Evolutionary conservation across 2,888 invertebrate species (phyloP).

Genomic region (Pheosia tremula): DNA sequence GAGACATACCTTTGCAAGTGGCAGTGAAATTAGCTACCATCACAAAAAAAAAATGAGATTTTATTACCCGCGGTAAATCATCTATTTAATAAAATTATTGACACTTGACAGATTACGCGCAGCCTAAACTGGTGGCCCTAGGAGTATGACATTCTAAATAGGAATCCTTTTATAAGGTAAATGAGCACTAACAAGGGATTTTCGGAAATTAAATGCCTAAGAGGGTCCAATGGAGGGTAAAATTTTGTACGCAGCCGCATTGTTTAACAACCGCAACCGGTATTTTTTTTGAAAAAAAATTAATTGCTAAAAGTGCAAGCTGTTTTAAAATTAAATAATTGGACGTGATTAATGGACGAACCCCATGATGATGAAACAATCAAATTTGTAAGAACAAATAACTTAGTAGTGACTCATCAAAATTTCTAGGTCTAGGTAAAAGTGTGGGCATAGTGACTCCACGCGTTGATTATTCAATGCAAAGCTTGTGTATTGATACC

Average conservation of each 20-base stretch:
- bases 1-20: not conserved
- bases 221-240: too few relatives aligned
- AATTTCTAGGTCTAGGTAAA: constrained; percentile 30
- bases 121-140: too few relatives aligned
- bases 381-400: not conserved
- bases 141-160: too few relatives aligned
- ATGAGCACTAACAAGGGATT: too few relatives aligned
- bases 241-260: too few relatives aligned
- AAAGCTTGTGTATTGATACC: constrained; percentile 24
- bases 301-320: not conserved
- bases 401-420: not conserved
- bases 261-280: too few relatives aligned
- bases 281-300: too few relatives aligned
- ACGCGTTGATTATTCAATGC: constrained; percentile 35
- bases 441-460: constrained; percentile 19
- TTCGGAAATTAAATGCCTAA: too few relatives aligned
- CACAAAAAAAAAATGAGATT: not conserved
- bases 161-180: too few relatives aligned
- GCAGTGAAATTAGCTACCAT: not conserved
- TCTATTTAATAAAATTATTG: not conserved
- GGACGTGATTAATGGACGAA: not conserved
- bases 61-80: not conserved
- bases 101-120: too few relatives aligned
- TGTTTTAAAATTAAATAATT: too few relatives aligned
- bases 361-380: not conserved